Conservation (phyloP, 2,888 invertebrate species). For the Watsonalla cultraria region DNA sequence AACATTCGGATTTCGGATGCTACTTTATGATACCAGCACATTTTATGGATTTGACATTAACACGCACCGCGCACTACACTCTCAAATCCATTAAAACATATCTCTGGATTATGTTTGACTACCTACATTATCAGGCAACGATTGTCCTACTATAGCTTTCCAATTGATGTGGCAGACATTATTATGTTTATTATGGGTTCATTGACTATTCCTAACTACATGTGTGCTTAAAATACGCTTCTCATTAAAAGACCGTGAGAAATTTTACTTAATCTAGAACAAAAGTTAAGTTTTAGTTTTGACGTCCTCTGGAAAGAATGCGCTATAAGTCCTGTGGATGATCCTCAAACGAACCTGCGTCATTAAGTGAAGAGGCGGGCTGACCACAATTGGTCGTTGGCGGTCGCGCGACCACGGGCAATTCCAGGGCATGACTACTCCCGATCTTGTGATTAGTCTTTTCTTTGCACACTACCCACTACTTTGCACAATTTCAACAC, state of each 20-base stretch:
- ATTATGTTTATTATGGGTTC: constrained; percentile 47
- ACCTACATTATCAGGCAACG: constrained; percentile 43
- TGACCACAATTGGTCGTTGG: constrained; percentile 51
- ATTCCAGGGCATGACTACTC: constrained; percentile 58
- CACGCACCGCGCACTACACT: constrained; percentile 46
- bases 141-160: constrained; percentile 50
- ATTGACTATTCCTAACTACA: constrained; percentile 41
- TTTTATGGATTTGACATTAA: constrained; percentile 59
- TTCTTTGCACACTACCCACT: constrained; percentile 31
- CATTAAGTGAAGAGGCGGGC: constrained; percentile 50
- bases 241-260: constrained; percentile 6
- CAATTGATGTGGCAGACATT: constrained; percentile 32
- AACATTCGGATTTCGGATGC: constrained; percentile 15
- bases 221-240: constrained; percentile 14
- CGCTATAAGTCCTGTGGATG: not conserved
- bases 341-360: constrained; percentile 50
- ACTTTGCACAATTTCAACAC: constrained; percentile 30
- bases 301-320: no score
- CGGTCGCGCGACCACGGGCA: constrained; percentile 70
- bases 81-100: constrained; percentile 65
- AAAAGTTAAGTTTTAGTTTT: not conserved
- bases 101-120: constrained; percentile 51
- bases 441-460: constrained; percentile 29
- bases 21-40: constrained; percentile 30
- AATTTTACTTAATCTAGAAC: constrained; percentile 4